phyloP scores from a whole-genome alignment of 2,888 invertebrate genomes.

The Rosalia funebris region DNA sequence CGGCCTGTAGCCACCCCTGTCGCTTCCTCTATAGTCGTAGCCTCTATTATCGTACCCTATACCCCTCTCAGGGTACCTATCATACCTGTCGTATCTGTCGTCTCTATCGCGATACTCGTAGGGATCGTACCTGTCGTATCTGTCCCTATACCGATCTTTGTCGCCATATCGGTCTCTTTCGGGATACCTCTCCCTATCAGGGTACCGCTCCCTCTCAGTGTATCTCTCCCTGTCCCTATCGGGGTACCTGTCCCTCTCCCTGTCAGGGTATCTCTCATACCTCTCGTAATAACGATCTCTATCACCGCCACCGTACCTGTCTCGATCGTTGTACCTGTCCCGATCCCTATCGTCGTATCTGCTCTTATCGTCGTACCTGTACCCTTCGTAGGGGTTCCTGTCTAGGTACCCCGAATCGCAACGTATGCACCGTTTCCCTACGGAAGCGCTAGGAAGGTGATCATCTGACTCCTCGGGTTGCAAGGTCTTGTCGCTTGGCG shows the following conservation, averaged over 20 bases:
- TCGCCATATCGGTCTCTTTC: constrained; percentile 30
- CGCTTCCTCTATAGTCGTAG: constrained; percentile 65
- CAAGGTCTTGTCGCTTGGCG: constrained; percentile 32
- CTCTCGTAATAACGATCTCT: constrained; percentile 29
- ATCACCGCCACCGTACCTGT: constrained; percentile 29
- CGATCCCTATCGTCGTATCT: constrained; percentile 20
- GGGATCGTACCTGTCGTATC: constrained; percentile 38
- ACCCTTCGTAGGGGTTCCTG: constrained; percentile 41
- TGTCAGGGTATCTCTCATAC: constrained; percentile 33
- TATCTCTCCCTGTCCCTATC: constrained; percentile 16
- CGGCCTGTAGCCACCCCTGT: constrained; percentile 62
- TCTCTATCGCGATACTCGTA: constrained; percentile 58
- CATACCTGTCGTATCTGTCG: constrained; percentile 33
- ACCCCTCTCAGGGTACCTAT: constrained; percentile 48
- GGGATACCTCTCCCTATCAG: constrained; percentile 17
- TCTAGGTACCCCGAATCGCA: constrained; percentile 40
- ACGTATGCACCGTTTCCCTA: constrained; percentile 46
- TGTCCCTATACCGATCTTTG: constrained; percentile 44
- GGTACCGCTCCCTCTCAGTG: constrained; percentile 14
- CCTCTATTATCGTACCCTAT: constrained; percentile 56
- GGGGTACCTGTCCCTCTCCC: constrained; percentile 26
- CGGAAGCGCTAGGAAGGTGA: constrained; percentile 8
- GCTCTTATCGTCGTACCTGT: constrained; percentile 28
- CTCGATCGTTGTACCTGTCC: constrained; percentile 21
- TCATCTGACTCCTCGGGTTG: constrained; percentile 40